Conservation (phyloP, 1,140 invertebrate species). For the Polypedilum pembai region DNA sequence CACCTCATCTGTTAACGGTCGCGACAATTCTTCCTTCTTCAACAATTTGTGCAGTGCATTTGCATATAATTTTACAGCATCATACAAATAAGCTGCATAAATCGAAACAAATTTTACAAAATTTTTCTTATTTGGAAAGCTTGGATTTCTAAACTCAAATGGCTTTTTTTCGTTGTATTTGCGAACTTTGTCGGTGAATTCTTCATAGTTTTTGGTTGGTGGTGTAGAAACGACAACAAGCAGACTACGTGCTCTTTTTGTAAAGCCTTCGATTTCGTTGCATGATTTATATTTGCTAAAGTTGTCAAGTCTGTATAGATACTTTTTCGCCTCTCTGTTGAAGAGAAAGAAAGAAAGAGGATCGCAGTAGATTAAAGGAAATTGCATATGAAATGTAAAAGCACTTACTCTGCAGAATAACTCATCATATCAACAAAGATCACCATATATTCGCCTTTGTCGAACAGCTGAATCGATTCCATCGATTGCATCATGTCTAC, state of each 20-base stretch:
- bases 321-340: conserved; percentile 64
- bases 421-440: conserved; percentile 89
- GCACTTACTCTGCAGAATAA: conserved; percentile 50
- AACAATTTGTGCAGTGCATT: conserved; percentile 71
- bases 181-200: conserved; percentile 69
- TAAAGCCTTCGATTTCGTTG: conserved; percentile 55
- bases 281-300: conserved; percentile 53
- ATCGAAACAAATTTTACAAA: conserved; percentile 76
- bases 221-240: conserved; percentile 79
- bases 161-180: conserved; percentile 66
- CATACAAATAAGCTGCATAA: conserved; percentile 92
- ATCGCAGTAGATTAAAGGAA: conserved; percentile 24
- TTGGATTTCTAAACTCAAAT: conserved; percentile 62
- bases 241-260: conserved; percentile 66
- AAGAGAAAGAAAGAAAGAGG: conserved; percentile 8
- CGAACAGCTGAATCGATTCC: conserved; percentile 76
- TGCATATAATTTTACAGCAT: conserved; percentile 89
- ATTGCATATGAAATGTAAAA: background rate
- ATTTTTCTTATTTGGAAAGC: conserved; percentile 46
- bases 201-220: conserved; percentile 62
- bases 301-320: conserved; percentile 70
- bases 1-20: conserved; percentile 51
- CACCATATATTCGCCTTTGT: conserved; percentile 89
- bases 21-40: conserved; percentile 46
- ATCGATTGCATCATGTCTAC: conserved; percentile 86